Conservation (phyloP, 2,797 vertebrate genomes). For the Atherinosoma microstoma region DNA sequence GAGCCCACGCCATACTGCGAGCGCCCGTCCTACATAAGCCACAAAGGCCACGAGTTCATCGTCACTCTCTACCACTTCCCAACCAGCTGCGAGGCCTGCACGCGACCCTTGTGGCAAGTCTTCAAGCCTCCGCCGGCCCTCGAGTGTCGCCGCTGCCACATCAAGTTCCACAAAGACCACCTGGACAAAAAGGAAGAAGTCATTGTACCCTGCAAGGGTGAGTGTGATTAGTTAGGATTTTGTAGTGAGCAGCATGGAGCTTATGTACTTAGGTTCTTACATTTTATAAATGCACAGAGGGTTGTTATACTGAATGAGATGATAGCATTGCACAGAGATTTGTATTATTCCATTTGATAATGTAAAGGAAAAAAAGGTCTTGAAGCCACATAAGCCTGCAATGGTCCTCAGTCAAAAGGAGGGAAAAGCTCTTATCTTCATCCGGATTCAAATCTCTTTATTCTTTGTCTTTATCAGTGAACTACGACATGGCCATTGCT, state of each 20-base stretch:
- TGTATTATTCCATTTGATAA: background rate
- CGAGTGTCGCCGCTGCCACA: slow-evolving; percentile 95
- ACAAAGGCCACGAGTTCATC: slow-evolving; percentile 98
- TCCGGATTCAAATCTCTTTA: slow-evolving; percentile 7
- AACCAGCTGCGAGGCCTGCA: slow-evolving; percentile 94
- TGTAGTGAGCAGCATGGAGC: background rate
- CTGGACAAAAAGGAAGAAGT: slow-evolving; percentile 95
- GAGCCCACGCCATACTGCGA: slow-evolving; percentile 85
- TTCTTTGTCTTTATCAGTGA: slow-evolving; percentile 78
- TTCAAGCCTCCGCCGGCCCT: slow-evolving; percentile 96
- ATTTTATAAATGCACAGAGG: background rate
- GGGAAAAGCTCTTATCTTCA: background rate
- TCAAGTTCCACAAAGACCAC: slow-evolving; percentile 98
- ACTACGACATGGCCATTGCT: slow-evolving; percentile 95
- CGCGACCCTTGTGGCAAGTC: slow-evolving; percentile 94
- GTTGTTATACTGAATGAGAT: background rate
- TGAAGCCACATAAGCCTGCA: background rate
- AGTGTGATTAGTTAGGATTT: slow-evolving; percentile 28
- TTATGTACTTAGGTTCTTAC: too few relatives aligned
- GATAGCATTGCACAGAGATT: background rate
- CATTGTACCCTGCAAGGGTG: slow-evolving; percentile 94
- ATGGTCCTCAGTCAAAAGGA: background rate
- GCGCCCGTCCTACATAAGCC: slow-evolving; percentile 90
- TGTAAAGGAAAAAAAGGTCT: background rate
- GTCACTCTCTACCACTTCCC: slow-evolving; percentile 97